phyloP scores from a whole-genome alignment of 2,113 vertebrate genomes.

The Delphinapterus leucas region DNA sequence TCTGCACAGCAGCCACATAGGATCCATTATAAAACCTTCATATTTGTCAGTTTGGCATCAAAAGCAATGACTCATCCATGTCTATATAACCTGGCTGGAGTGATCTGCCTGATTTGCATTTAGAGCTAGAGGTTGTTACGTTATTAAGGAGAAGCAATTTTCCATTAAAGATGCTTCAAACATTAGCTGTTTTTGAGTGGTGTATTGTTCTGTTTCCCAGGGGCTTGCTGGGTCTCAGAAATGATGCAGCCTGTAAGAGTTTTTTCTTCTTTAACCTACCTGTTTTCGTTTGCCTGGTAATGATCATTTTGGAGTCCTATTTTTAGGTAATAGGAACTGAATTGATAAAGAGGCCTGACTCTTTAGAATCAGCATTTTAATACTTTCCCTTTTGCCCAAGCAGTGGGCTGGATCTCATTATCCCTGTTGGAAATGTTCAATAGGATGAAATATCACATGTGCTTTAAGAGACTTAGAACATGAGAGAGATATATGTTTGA shows the following conservation, averaged over 20 bases:
- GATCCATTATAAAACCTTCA: conserved; percentile 27
- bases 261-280: neutral
- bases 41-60: neutral
- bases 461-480: neutral
- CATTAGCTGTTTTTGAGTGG: neutral
- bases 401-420: neutral
- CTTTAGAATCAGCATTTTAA: neutral
- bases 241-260: neutral
- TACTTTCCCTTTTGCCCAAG: neutral
- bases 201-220: neutral
- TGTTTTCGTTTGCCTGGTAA: neutral
- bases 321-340: conserved; percentile 36
- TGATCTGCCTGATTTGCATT: conserved; percentile 23
- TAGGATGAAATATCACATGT: neutral
- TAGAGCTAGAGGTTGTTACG: conserved; percentile 6
- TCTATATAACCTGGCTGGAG: conserved; percentile 15
- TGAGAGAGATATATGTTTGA: neutral
- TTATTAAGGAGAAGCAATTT: conserved; percentile 50
- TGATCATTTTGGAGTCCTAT: conserved; percentile 9
- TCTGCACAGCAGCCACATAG: neutral
- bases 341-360: conserved; percentile 4
- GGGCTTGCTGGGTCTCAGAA: neutral
- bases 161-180: neutral
- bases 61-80: conserved; percentile 4
- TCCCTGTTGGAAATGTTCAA: neutral